Conservation (phyloP, 2,797 vertebrate genomes). For the Phaenicophaeus curvirostris region DNA sequence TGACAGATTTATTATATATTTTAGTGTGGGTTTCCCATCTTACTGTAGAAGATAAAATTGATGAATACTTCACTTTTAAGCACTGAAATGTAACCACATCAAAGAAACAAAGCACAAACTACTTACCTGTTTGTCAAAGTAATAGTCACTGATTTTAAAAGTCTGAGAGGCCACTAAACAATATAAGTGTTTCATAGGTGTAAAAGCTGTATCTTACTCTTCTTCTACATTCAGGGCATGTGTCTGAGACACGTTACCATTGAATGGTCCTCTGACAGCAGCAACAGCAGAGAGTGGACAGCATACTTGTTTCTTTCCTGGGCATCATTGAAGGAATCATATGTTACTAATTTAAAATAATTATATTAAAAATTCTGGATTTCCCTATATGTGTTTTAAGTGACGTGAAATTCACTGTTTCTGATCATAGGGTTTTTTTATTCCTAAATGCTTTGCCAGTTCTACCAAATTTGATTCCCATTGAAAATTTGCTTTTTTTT, state of each 20-base stretch:
- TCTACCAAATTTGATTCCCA: background rate
- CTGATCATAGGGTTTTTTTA: background rate
- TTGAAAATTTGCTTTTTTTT: background rate
- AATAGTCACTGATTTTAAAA: background rate
- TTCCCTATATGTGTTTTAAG: background rate
- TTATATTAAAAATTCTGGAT: background rate
- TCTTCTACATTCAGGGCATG: background rate
- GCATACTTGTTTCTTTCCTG: background rate
- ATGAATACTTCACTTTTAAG: background rate
- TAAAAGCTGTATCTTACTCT: background rate
- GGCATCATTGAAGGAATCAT: background rate
- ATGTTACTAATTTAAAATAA: background rate
- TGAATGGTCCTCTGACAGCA: background rate
- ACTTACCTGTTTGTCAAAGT: background rate
- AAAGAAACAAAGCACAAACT: background rate
- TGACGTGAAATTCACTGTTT: background rate
- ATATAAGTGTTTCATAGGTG: background rate
- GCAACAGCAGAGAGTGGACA: background rate
- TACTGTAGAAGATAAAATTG: background rate
- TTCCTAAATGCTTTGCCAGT: background rate
- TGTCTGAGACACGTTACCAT: background rate
- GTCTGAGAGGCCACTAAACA: background rate
- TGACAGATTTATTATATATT: background rate
- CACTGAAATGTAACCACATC: background rate
- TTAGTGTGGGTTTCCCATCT: background rate